A percentile compares a stretch with the other conserved stretches of the same genome.
Conservation (phyloP, 2,113 vertebrate species). For the Ammodytes dubius region DNA sequence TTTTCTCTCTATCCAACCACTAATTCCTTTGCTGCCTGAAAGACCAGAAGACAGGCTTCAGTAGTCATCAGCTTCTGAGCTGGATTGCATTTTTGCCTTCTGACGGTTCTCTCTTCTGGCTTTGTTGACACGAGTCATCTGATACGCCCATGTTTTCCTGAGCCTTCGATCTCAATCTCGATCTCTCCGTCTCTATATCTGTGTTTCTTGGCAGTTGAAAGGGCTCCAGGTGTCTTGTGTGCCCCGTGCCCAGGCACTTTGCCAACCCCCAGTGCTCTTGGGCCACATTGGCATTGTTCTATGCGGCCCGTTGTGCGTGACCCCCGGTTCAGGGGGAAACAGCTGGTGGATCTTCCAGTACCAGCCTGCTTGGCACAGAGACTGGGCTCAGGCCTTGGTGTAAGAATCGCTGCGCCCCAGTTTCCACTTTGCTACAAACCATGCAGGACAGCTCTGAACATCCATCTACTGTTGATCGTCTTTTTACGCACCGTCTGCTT, state of each 20-base stretch:
- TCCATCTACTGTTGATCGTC: conserved; percentile 36
- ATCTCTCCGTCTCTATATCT: conserved; percentile 39
- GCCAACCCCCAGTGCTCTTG: conserved; percentile 63
- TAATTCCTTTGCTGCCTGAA: conserved; percentile 4
- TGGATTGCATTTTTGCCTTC: conserved; percentile 13
- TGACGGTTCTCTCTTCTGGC: conserved; percentile 19
- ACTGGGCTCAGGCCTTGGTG: conserved; percentile 31
- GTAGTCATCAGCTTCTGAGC: conserved; percentile 20
- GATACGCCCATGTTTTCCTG: conserved; percentile 44
- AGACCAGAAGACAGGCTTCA: neutral
- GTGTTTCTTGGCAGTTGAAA: conserved; percentile 66
- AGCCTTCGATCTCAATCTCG: conserved; percentile 31
- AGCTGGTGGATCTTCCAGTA: conserved; percentile 80
- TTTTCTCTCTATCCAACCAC: neutral
- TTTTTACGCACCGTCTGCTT: conserved; percentile 40
- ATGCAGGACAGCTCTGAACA: conserved; percentile 35
- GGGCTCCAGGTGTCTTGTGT: conserved; percentile 76
- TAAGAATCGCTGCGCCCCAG: conserved; percentile 27
- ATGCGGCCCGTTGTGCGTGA: conserved; percentile 71
- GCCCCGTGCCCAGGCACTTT: conserved; percentile 52
- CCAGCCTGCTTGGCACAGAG: conserved; percentile 67
- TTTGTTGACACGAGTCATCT: conserved; percentile 50
- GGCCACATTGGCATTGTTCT: conserved; percentile 78
- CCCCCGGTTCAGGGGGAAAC: conserved; percentile 80
- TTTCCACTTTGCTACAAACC: conserved; percentile 60